Evolutionary conservation across 1,140 invertebrate species (phyloP), one percentile per base, ranked within the genome.

Genomic region (Drosophila nikananu): DNA sequence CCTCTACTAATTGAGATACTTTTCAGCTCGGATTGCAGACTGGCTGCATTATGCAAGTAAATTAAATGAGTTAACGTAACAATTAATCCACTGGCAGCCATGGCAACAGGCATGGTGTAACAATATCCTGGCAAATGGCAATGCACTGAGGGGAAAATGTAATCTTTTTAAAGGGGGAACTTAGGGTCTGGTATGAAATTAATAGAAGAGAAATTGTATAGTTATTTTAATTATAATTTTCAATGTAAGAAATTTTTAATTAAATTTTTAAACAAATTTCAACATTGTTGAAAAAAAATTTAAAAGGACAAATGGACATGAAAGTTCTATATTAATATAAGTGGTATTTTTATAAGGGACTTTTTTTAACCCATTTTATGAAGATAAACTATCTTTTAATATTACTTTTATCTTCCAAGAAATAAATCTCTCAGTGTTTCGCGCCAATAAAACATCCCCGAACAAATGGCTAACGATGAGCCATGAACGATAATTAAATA

Each of bases 401-500:
- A 17, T 15, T 44, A 10, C n/a, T 9, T 6, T 3, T 23, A 62
- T 19, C 19, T 44, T 8, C 1, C 23, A 3, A 10, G 0, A 13
- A 41, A 19, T 32, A 17, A 17, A 23, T 0, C 13, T 51, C 15
- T 13, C 32, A 46, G 67, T 46, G 67, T n/a, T 23, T 7, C 37
- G 23, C 37, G 2, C 54, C 44, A 42, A 77, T 76, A 62, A 70
- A 78, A 32, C 49, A 54, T 54, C 39, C 48, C 64, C 49, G 15
- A 27, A 51, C 30, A 71, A 71, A 71, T 68, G 67, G 64, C 23
- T 41, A 66, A 35, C 67, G 51, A 66, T 82, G 73, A 65, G 63
- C 65, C 57, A 77, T 82, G 84, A 81, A 57, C 81, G 86, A 83
- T 87, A 87, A 87, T 87, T 87, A 87, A 87, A 89, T 83, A 75